Evolutionary conservation across 2,113 vertebrate genomes (phyloP), one percentile per base, ranked within the genome.

Genomic region (Megatriorchis doriae): DNA sequence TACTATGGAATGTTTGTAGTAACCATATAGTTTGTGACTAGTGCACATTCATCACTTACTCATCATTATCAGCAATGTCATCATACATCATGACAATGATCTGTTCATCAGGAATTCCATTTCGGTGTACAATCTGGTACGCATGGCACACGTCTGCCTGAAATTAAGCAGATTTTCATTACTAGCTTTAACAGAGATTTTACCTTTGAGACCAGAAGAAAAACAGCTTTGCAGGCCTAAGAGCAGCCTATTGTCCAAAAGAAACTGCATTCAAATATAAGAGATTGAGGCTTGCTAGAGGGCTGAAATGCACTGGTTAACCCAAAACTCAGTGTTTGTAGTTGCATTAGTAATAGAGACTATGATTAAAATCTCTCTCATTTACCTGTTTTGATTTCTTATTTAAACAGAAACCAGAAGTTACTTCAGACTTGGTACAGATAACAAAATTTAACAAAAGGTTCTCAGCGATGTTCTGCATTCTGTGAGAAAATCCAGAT

Each of bases 51-150:
- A 56, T 70, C 43, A 99, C 99, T 99, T 97, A 99, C 99, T 98
- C 82, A 0, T 98, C 94, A 34, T 96, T 98, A 16, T 98, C 32
- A 58, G 99, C 99, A 73, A 99, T 98, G 97, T 99, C 99, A 29
- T 99, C 99, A 6, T 99, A 99, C 99, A 99, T 99, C 99, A 99
- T 99, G 59, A 99, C 98, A n/a, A 99, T 70, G 19, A 99, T 99
- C 98, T 99, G 99, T 95, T 99, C 99, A 10, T 99, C 99, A 0
- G 99, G 99, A 87, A 99, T 98, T 26, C 99, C 99, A 8, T 99
- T 99, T 25, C 96, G 98, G 97, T 99, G 99, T 7, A 99, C 98
- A 6, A 99, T 99, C 98, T 99, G 99, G 94, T 99, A 99, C 0
- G 99, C 99, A 3, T 99, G 99, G 97, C 99, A 99, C 3, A 97